phyloP scores from a whole-genome alignment of 2,113 vertebrate genomes.

The Datnioides undecimradiatus region DNA sequence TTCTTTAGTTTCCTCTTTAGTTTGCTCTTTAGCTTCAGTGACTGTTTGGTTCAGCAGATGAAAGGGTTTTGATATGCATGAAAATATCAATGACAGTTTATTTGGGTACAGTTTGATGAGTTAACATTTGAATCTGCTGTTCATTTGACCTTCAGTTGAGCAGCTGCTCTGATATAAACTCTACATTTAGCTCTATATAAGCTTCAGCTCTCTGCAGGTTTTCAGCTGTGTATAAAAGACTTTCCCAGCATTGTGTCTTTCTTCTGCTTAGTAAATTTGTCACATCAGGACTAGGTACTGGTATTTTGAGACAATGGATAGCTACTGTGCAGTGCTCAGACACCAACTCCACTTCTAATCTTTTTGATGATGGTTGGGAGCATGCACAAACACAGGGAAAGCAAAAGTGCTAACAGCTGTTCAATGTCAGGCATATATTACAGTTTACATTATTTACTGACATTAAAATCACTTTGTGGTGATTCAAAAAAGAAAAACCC shows the following conservation, averaged over 20 bases:
- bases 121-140: not conserved
- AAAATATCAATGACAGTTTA: not conserved
- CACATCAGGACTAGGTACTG: no score
- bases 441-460: not conserved
- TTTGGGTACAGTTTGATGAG: not conserved
- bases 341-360: no score
- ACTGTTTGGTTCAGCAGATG: conserved; percentile 33
- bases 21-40: conserved; percentile 48
- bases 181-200: no score
- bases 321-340: no score
- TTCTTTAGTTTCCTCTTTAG: not conserved
- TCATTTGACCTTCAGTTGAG: not conserved
- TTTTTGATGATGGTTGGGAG: no score
- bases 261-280: no score
- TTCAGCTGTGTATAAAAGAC: not conserved
- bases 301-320: no score
- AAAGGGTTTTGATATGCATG: not conserved
- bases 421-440: not conserved
- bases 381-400: no score
- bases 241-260: not conserved
- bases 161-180: not conserved
- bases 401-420: not conserved
- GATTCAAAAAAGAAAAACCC: no score
- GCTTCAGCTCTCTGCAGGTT: not conserved
- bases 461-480: not conserved